Base-by-base conservation (phyloP, 2,113 vertebrate species). In the Platichthys stellatus region DNA sequence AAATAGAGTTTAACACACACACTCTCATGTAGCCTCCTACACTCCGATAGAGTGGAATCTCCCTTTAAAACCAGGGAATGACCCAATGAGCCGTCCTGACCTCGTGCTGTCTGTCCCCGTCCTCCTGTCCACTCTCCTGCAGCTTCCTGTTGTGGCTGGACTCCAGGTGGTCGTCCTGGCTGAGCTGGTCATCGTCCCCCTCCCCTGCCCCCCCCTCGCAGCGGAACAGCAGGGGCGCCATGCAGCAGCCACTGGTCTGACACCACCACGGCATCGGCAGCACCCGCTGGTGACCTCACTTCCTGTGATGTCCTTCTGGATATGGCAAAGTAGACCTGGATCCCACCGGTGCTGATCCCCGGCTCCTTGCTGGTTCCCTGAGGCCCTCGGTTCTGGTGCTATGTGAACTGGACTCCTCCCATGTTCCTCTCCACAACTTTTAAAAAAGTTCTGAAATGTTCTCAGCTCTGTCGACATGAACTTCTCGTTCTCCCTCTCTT, bases 221-320 rank as follows among this genome's bases (percentile, higher is more conserved):
- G 26, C 45, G 31, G 1, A 88, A 85, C 49, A 88, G 26, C 67
- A 91, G 66, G 2, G 89, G 90, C 0, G 43, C 76, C 26, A 89
- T 6, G 78, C 93, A 94, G 76, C 92, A 94, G 40, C 68, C 73
- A 5, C 74, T 82, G 62, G 18, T 1, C 69, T 8, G 28, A 66
- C 90, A 93, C 58, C 91, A 35, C 4, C 74, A 53, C 4, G 74
- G 74, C 93, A 94, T 94, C n/a, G 14, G 43, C 38, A 8, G 28
- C 12, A 1, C 59, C 6, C 58, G 3, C 23, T 0, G 40, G 43
- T 62, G 60, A 63, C 68, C 71, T 82, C 53, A 66, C 72, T 24
- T 38, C 17, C 60, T 24, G 23, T 2, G 14, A 3, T 3, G 23
- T 3, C 14, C 57, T 2, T 13, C 13, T 15, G 24, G 7, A 26